Percentiles rank a stretch among this genome's conserved stretches.
Evolutionary conservation across 2,113 vertebrate genomes (phyloP).

Genomic region (Lepus timidus): DNA sequence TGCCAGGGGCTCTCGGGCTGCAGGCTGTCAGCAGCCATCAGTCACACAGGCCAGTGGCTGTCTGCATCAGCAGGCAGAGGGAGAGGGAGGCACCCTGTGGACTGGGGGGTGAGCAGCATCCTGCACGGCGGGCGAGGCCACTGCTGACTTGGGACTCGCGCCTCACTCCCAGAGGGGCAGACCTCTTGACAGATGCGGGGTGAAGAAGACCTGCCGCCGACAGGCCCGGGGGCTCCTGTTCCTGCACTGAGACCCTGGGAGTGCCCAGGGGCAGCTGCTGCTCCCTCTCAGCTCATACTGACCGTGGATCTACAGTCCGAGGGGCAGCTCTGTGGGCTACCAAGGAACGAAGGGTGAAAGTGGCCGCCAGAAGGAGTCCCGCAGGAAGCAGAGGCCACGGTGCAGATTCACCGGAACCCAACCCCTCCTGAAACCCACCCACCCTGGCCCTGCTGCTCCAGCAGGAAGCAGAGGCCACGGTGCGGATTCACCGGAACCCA

Average conservation of each 20-base stretch:
- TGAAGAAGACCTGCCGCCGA: too few species aligned
- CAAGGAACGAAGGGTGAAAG: neutral
- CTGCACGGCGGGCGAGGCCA: neutral
- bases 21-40: constrained; percentile 94
- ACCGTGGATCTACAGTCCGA: neutral
- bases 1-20: constrained; percentile 90
- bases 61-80: neutral
- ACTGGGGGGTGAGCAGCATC: neutral
- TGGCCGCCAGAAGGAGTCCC: neutral
- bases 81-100: neutral
- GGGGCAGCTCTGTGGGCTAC: neutral
- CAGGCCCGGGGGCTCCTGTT: neutral
- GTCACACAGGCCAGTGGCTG: constrained; percentile 92
- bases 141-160: neutral
- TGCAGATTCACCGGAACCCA: too few species aligned
- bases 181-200: neutral
- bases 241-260: too few species aligned
- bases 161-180: neutral
- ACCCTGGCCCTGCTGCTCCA: too few species aligned
- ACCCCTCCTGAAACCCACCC: too few species aligned
- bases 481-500: too few species aligned
- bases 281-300: neutral
- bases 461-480: too few species aligned
- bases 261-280: too few species aligned
- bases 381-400: neutral